A percentile compares a stretch with the other conserved stretches of the same genome.
Evolutionary conservation across 2,888 invertebrate species (phyloP).

Genomic region (Ypsolopha sequella): DNA sequence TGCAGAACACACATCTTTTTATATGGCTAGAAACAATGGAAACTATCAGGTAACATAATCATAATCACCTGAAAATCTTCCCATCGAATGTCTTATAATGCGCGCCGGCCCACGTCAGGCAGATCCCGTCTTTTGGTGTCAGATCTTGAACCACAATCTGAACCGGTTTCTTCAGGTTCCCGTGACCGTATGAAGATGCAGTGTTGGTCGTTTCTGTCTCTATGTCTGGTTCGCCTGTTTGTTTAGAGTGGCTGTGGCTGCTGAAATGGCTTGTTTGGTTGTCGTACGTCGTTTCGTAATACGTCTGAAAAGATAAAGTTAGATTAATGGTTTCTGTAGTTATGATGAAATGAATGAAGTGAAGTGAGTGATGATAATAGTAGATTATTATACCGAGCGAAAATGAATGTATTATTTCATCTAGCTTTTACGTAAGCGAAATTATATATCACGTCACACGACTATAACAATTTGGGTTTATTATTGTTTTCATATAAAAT

Average conservation of each 20-base stretch:
- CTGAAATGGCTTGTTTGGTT: conserved; percentile 10
- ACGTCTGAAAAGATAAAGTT: conserved; percentile 14
- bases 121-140: conserved; percentile 75
- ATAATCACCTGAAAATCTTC: conserved; percentile 74
- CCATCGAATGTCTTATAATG: conserved; percentile 92
- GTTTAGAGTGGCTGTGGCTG: not conserved
- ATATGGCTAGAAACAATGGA: too few species aligned
- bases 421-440: too few species aligned
- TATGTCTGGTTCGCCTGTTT: not conserved
- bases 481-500: too few species aligned
- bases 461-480: too few species aligned
- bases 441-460: too few species aligned
- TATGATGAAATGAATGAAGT: too few species aligned
- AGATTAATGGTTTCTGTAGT: too few species aligned
- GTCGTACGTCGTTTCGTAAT: conserved; percentile 8
- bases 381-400: too few species aligned
- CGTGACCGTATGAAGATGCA: not conserved
- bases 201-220: conserved; percentile 3
- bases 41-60: too few species aligned
- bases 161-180: conserved; percentile 12
- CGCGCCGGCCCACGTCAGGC: conserved; percentile 84
- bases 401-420: too few species aligned
- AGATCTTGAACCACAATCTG: conserved; percentile 42
- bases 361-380: too few species aligned
- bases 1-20: too few species aligned